phyloP scores from a whole-genome alignment of 2,888 invertebrate species.

The Trachelus iudaicus region DNA sequence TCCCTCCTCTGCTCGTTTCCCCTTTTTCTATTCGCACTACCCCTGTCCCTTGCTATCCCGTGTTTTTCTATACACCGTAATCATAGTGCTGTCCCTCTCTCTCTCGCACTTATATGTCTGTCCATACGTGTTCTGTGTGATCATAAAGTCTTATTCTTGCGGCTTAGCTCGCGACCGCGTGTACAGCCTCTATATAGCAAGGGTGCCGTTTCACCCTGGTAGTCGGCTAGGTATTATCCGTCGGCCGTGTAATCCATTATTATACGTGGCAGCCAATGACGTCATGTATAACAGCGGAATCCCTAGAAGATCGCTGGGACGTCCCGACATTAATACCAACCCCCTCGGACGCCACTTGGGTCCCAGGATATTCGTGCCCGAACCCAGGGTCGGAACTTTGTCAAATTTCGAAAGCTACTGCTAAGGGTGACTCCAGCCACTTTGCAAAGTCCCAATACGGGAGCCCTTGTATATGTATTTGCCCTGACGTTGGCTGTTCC shows the following conservation, averaged over 20 bases:
- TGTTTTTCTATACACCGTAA: not conserved
- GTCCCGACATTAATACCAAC: not conserved
- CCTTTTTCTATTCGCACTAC: not conserved
- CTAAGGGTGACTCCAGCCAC: not conserved
- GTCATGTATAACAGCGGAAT: constrained; percentile 33
- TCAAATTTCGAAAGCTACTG: not conserved
- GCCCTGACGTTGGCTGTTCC: not conserved
- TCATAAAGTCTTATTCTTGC: constrained; percentile 49
- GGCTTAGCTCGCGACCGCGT: constrained; percentile 34
- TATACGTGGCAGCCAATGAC: constrained; percentile 40
- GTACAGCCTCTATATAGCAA: constrained; percentile 23
- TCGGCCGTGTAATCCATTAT: constrained; percentile 52
- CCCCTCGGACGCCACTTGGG: not conserved
- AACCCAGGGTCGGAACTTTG: not conserved
- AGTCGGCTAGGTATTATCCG: constrained; percentile 31
- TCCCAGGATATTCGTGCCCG: not conserved
- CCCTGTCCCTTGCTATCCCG: not conserved
- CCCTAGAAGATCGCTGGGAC: constrained; percentile 36
- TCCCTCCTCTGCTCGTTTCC: constrained; percentile 20
- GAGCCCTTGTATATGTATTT: not conserved
- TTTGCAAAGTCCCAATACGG: not conserved
- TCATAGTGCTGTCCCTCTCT: not conserved
- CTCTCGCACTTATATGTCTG: not conserved
- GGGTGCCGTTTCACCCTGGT: constrained; percentile 26
- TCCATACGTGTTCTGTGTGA: constrained; percentile 12